Evolutionary conservation across 2,888 invertebrate genomes (phyloP).

Genomic region (Tenodera sinensis): DNA sequence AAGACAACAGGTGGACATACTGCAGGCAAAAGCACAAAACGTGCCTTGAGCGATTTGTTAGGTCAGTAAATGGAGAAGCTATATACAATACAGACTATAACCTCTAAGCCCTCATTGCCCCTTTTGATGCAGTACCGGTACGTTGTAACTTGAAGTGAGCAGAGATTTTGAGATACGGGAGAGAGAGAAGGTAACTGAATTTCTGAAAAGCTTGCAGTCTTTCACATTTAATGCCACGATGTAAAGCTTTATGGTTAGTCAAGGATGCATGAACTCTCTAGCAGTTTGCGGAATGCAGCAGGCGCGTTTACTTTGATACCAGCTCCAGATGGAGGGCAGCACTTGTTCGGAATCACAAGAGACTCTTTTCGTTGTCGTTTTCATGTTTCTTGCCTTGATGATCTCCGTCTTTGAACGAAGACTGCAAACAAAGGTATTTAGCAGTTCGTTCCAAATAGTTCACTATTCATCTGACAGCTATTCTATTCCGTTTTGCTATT

Average conservation of each 20-base stretch:
- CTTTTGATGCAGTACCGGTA: neutral
- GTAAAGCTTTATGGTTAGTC: neutral
- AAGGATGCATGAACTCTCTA: neutral
- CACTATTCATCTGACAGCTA: no score
- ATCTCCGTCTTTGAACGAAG: neutral
- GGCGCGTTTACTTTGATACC: neutral
- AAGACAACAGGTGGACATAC: no score
- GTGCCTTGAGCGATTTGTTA: no score
- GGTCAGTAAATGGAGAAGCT: neutral
- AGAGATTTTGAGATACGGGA: neutral
- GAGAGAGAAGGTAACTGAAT: neutral
- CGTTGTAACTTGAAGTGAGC: neutral
- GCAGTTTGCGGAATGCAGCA: neutral
- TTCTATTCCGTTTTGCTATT: no score
- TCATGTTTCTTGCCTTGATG: neutral
- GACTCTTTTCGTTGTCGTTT: neutral
- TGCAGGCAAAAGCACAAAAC: no score
- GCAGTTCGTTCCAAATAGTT: no score
- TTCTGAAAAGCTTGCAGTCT: neutral
- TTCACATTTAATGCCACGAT: neutral
- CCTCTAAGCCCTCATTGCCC: neutral
- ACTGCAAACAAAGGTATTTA: no score
- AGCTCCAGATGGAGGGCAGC: neutral
- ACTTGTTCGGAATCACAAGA: neutral
- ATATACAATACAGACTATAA: neutral